Conservation (phyloP, 1,140 invertebrate species). For the Drosophila pseudoobscura region DNA sequence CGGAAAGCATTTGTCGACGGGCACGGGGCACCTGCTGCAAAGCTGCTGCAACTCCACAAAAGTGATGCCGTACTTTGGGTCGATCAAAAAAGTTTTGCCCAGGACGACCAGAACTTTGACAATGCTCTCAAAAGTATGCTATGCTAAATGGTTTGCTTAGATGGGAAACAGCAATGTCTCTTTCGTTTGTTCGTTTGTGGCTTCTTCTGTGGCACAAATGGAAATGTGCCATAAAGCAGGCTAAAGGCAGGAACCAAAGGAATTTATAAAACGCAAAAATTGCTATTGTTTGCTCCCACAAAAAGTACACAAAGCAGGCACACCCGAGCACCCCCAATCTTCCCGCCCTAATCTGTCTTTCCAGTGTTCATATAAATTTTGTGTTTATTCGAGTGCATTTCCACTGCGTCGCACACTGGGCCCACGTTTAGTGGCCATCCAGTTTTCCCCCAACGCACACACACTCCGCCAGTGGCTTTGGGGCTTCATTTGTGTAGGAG, state of each 20-base stretch:
- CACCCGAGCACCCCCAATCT: background rate
- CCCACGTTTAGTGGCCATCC: conserved; percentile 61
- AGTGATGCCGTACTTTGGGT: conserved; percentile 24
- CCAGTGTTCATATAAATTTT: conserved; percentile 79
- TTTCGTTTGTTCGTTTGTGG: background rate
- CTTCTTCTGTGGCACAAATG: conserved; percentile 32
- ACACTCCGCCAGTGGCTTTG: conserved; percentile 51
- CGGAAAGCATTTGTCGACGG: conserved; percentile 22
- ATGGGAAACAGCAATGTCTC: conserved; percentile 58
- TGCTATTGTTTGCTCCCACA: conserved; percentile 63
- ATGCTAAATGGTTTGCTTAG: conserved; percentile 60
- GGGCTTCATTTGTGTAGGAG: conserved; percentile 63
- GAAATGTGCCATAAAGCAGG: conserved; percentile 14
- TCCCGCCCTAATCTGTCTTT: conserved; percentile 49
- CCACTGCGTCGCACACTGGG: conserved; percentile 71
- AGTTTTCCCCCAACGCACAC: conserved; percentile 14
- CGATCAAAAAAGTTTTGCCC: conserved; percentile 41
- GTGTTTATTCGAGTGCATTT: conserved; percentile 81
- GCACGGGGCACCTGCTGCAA: background rate
- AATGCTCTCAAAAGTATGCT: conserved; percentile 65
- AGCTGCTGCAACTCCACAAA: conserved; percentile 38
- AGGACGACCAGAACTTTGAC: conserved; percentile 38
- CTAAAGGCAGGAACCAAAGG: conserved; percentile 45
- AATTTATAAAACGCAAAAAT: conserved; percentile 73
- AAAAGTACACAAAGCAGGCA: conserved; percentile 32